phyloP scores from a whole-genome alignment of 1,140 invertebrate species.

The Macrobrachium rosenbergii region DNA sequence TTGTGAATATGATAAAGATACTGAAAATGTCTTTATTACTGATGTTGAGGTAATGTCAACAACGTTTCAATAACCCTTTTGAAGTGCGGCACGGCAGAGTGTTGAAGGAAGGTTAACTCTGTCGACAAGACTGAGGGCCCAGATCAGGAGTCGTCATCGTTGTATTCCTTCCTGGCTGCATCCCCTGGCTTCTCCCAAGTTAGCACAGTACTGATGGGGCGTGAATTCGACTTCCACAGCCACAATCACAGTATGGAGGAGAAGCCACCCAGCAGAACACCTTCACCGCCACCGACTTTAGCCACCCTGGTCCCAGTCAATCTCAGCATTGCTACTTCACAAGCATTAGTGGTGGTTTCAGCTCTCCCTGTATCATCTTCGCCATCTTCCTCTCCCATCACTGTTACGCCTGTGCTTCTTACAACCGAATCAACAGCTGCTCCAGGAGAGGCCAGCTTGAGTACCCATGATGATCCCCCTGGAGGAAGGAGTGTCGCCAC shows the following conservation, averaged over 20 bases:
- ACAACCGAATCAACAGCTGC: constrained; percentile 28
- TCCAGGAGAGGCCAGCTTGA: background rate
- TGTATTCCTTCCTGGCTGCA: constrained; percentile 3
- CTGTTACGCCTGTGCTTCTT: constrained; percentile 50
- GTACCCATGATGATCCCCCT: constrained; percentile 23
- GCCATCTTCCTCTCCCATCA: constrained; percentile 36
- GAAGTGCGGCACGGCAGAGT: constrained; percentile 57
- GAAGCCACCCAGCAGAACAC: constrained; percentile 53
- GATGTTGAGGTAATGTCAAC: too few species aligned
- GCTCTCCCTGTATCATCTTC: constrained; percentile 35
- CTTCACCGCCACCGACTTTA: constrained; percentile 61
- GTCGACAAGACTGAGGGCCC: constrained; percentile 32
- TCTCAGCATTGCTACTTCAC: constrained; percentile 56
- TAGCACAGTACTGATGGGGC: constrained; percentile 56
- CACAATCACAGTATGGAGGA: constrained; percentile 52
- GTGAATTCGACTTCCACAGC: constrained; percentile 46
- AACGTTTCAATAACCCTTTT: constrained; percentile 54
- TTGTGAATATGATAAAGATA: too few species aligned
- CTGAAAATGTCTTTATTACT: too few species aligned
- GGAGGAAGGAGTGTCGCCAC: constrained; percentile 32
- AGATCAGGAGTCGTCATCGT: constrained; percentile 7
- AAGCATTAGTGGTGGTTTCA: constrained; percentile 51
- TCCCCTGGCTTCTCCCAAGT: constrained; percentile 4
- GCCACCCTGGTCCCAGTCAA: constrained; percentile 65
- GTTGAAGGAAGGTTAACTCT: constrained; percentile 49